Conservation (phyloP, 1,140 invertebrate genomes). For the Akabosia matsudoensis region DNA sequence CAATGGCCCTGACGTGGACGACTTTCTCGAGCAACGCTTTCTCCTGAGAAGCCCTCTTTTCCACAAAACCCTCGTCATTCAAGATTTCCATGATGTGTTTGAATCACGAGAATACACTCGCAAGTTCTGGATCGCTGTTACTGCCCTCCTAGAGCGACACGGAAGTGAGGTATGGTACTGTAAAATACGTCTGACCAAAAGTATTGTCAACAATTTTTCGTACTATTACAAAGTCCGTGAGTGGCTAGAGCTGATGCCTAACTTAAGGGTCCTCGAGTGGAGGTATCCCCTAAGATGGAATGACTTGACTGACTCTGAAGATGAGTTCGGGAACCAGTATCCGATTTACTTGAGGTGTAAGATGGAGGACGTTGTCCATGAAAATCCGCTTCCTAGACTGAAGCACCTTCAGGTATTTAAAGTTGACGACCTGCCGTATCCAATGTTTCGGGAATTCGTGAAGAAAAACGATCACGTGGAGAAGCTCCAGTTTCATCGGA, state of each 20-base stretch:
- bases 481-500: background rate
- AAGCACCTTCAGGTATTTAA: background rate
- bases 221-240: background rate
- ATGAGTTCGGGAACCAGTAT: background rate
- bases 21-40: background rate
- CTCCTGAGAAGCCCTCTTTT: background rate
- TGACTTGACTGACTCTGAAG: background rate
- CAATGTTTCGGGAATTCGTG: background rate
- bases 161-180: background rate
- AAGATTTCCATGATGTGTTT: background rate
- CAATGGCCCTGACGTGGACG: background rate
- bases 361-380: background rate
- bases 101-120: background rate
- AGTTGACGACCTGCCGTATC: background rate
- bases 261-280: background rate
- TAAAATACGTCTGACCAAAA: background rate
- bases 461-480: background rate
- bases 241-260: background rate
- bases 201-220: background rate
- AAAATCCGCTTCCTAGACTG: background rate
- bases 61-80: background rate
- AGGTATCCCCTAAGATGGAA: background rate
- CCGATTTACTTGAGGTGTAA: background rate
- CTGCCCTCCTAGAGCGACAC: background rate
- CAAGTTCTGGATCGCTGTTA: background rate